These are phyloP conservation scores for Diachasmimorpha longicaudata DNA, from an alignment of 1,140 invertebrate genomes.

Conservation along the genomic window DNA sequence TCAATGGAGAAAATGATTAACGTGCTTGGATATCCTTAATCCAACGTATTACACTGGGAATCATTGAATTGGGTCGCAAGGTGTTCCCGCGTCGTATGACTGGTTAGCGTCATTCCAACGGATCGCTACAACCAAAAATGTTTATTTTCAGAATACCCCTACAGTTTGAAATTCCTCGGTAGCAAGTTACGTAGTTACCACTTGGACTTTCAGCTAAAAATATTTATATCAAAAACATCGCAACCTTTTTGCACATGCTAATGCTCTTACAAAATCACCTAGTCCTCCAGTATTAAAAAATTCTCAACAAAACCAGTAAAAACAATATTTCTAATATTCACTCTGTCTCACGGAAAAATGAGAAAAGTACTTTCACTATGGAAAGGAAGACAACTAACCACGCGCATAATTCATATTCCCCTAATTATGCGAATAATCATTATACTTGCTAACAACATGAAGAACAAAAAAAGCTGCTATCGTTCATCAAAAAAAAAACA, in stretches of 20 bases:
- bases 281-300: neutral
- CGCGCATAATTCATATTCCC: neutral
- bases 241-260: neutral
- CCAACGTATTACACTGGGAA: neutral
- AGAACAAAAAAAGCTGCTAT: neutral
- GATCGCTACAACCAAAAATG: constrained; percentile 20
- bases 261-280: neutral
- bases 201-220: constrained; percentile 36
- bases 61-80: constrained; percentile 13
- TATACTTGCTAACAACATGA: neutral
- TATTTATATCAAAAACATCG: constrained; percentile 25
- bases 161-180: constrained; percentile 27
- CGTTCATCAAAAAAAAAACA: constrained; percentile 26
- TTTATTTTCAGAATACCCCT: constrained; percentile 37
- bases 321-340: neutral
- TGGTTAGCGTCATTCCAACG: constrained; percentile 24
- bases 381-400: neutral
- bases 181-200: constrained; percentile 25
- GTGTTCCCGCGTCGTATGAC: constrained; percentile 19
- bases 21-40: too few relatives aligned
- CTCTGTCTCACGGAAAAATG: neutral
- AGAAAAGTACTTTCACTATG: neutral
- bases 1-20: too few relatives aligned
- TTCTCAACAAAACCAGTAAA: neutral
- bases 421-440: constrained; percentile 9